A percentile compares a stretch with the other conserved stretches of the same genome.
phyloP scores from a whole-genome alignment of 2,888 invertebrate genomes.

The Melinopterus prodromus region DNA sequence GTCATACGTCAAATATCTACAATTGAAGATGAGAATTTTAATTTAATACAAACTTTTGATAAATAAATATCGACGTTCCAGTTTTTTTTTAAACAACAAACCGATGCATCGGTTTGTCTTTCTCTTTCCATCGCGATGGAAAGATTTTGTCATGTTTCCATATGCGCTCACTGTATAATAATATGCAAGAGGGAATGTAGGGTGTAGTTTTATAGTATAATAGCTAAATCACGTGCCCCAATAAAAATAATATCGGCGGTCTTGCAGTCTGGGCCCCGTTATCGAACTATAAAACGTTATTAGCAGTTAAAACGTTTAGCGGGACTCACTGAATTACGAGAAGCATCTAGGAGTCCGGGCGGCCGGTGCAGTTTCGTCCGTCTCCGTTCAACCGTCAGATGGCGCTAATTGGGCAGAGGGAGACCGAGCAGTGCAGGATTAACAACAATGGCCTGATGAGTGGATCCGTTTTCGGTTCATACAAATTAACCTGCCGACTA shows the following conservation, averaged over 20 bases:
- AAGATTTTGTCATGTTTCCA: no score
- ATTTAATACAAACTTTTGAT: no score
- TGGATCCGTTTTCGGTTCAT: conserved; percentile 57
- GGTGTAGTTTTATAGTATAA: conserved; percentile 28
- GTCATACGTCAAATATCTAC: no score
- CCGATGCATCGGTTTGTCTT: no score
- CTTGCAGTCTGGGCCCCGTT: conserved; percentile 44
- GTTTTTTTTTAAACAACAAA: no score
- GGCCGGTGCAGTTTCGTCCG: conserved; percentile 7
- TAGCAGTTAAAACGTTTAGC: conserved; percentile 46
- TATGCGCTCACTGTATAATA: background rate
- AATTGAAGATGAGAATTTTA: no score
- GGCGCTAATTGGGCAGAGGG: conserved; percentile 27
- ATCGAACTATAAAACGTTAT: conserved; percentile 46
- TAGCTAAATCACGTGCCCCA: conserved; percentile 41
- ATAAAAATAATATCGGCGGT: conserved; percentile 40
- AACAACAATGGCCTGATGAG: conserved; percentile 45
- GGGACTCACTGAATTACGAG: conserved; percentile 47
- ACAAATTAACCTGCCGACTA: conserved; percentile 60
- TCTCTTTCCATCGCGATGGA: no score
- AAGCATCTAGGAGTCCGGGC: conserved; percentile 32
- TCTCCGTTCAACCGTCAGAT: conserved; percentile 30
- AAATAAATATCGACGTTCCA: no score
- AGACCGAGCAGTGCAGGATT: conserved; percentile 41
- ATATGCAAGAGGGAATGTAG: background rate